Evolutionary conservation across 2,113 vertebrate species (phyloP).

Genomic region (Apodemus speciosus): DNA sequence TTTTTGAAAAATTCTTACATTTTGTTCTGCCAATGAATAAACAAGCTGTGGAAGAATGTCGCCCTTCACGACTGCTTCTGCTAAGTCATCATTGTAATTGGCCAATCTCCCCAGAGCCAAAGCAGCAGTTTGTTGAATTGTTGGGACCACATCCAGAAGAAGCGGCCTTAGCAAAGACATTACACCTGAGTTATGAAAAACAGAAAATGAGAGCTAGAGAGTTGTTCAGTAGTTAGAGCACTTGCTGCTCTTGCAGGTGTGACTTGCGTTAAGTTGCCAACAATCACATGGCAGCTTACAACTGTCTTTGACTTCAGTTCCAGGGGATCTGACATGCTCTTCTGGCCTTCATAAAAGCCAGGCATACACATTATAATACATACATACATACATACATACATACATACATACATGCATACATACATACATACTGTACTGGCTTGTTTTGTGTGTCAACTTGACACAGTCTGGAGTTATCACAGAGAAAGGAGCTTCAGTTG

Average conservation of each 20-base stretch:
- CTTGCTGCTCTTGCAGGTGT: neutral
- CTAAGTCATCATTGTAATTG: slow-evolving; percentile 92
- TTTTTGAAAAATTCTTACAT: slow-evolving; percentile 86
- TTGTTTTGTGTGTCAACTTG: too few relatives aligned
- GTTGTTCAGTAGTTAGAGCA: neutral
- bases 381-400: neutral
- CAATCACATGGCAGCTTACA: neutral
- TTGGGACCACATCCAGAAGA: slow-evolving; percentile 92
- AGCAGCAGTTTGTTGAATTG: slow-evolving; percentile 93
- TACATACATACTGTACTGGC: neutral
- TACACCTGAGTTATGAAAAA: slow-evolving; percentile 88
- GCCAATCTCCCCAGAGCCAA: slow-evolving; percentile 94
- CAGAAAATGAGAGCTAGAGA: neutral
- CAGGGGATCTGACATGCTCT: neutral
- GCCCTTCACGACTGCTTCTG: slow-evolving; percentile 92
- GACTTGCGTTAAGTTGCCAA: too few relatives aligned
- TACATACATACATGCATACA: neutral
- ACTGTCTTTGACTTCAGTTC: neutral
- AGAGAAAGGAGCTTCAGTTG: too few relatives aligned
- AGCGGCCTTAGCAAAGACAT: slow-evolving; percentile 93
- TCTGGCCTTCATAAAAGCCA: neutral
- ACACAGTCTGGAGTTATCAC: too few relatives aligned
- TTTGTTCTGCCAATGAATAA: slow-evolving; percentile 90
- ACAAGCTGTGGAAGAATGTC: slow-evolving; percentile 94
- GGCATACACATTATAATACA: too few relatives aligned